Conservation (phyloP, 2,113 vertebrate species). For the Engraulis encrasicolus region DNA sequence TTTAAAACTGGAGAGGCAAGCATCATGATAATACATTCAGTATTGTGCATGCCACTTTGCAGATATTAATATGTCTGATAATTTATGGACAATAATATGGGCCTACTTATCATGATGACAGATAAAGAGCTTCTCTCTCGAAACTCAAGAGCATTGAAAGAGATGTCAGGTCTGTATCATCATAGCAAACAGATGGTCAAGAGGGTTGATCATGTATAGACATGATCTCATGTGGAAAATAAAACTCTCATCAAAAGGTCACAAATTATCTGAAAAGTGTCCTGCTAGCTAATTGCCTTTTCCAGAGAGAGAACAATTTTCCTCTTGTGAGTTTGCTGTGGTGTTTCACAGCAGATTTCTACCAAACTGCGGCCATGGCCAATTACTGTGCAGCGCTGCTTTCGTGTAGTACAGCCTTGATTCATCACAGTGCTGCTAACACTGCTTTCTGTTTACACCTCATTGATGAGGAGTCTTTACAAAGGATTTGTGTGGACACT, state of each 20-base stretch:
- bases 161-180: conserved; percentile 7
- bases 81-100: conserved; percentile 46
- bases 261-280: conserved; percentile 23
- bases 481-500: neutral
- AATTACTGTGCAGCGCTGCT: no score
- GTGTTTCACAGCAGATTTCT: neutral
- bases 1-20: no score
- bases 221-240: conserved; percentile 25
- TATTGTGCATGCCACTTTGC: no score
- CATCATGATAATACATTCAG: no score
- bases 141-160: conserved; percentile 14
- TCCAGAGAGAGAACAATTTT: neutral
- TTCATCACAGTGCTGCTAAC: no score
- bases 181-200: conserved; percentile 36
- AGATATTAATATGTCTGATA: conserved; percentile 40
- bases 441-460: neutral
- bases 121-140: conserved; percentile 32
- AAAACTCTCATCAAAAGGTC: conserved; percentile 32
- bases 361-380: no score
- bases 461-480: neutral
- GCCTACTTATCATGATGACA: conserved; percentile 36
- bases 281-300: neutral
- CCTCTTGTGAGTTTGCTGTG: neutral
- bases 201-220: conserved; percentile 3
- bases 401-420: no score